Evolutionary conservation across 2,797 vertebrate species (phyloP).

Genomic region (Tragelaphus eurycerus): DNA sequence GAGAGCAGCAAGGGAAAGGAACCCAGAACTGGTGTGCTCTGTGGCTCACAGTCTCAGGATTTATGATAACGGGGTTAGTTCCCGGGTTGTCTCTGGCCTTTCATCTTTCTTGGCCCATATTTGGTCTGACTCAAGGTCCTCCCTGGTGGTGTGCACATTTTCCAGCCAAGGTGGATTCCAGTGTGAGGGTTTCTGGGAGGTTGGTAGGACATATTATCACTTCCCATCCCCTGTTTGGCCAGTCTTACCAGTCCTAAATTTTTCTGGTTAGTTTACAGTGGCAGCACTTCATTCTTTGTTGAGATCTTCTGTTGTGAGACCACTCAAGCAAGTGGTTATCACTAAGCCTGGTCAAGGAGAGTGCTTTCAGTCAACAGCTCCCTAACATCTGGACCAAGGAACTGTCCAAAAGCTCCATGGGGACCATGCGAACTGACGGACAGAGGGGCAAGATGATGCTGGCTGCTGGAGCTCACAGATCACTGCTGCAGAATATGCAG

Average conservation of each 20-base stretch:
- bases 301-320: not conserved
- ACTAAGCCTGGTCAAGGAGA: not conserved
- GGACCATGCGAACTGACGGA: not conserved
- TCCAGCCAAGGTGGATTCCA: not conserved
- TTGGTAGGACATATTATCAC: not conserved
- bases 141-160: not conserved
- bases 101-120: not conserved
- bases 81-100: fast-evolving
- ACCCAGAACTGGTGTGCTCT: not conserved
- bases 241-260: not conserved
- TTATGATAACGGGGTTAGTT: not conserved
- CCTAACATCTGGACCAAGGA: not conserved
- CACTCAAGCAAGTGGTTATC: not conserved
- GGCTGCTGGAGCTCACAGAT: not conserved
- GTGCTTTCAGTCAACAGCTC: not conserved
- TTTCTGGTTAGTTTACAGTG: not conserved
- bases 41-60: not conserved
- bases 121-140: not conserved
- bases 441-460: not conserved
- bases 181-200: not conserved
- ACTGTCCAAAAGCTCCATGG: not conserved
- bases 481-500: not conserved
- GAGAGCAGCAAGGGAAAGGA: not conserved
- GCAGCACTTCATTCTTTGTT: not conserved
- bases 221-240: not conserved